phyloP scores from a whole-genome alignment of 1,140 invertebrate genomes.

The Euwallacea similis region DNA sequence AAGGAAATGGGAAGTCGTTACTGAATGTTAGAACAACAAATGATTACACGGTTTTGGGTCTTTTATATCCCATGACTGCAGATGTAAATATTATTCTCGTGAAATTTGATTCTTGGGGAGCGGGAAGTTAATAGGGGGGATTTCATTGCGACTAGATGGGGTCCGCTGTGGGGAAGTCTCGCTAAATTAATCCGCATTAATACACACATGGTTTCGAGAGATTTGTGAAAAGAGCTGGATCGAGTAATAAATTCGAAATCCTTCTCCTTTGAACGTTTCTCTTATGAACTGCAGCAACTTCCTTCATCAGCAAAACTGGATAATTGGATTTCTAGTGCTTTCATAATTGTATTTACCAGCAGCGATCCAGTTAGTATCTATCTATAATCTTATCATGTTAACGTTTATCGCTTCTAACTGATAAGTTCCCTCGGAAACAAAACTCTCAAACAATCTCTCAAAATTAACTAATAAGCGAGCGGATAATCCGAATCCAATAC shows the following conservation, averaged over 20 bases:
- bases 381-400: background rate
- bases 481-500: no score
- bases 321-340: slow-evolving; percentile 1
- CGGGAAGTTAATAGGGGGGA: no score
- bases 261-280: background rate
- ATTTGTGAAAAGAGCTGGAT: background rate
- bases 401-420: background rate
- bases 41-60: background rate
- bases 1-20: background rate
- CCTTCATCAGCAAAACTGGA: background rate
- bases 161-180: no score
- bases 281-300: background rate
- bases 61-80: background rate
- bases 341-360: background rate
- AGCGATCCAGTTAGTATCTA: background rate
- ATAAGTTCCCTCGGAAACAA: no score
- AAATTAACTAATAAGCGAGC: no score
- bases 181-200: no score
- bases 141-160: no score
- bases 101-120: background rate
- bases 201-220: no score
- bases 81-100: background rate
- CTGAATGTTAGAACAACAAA: background rate
- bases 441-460: no score
- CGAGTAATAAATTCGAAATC: background rate